Evolutionary conservation across 2,797 vertebrate species (phyloP), one percentile per base, ranked within the genome.

Genomic region (Coendou prehensilis): DNA sequence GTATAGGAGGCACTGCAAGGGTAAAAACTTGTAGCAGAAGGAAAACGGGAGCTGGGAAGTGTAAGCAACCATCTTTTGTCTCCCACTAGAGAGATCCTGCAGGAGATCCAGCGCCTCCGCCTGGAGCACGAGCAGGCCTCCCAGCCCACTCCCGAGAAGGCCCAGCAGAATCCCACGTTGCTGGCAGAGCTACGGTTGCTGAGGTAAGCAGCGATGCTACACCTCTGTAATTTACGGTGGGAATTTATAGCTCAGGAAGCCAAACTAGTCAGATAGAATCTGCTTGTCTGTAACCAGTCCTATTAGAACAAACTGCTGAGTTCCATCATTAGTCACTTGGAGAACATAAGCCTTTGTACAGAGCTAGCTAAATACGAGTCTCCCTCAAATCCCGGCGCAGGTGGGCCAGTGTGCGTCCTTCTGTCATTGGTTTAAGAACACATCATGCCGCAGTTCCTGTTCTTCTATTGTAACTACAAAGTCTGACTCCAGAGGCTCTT

Each of bases 61-160:
- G 2, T 23, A 2, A 0, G 8, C 47, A 57, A 61, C 87, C 45
- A 0, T 18, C 82, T 86, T 4, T 1, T 3, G 0, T 50, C 73
- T 0, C 22, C 69, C 76, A 73, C 47, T 45, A 99, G 99, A 92
- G 99, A 99, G 98, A 99, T 99, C 90, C 99, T 99, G 23, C 99
- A 99, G 94, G 99, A 99, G 98, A 99, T 99, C 82, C 99, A 99
- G 99, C 98, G 99, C 52, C 99, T 99, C 56, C 98, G 99, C 75
- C 98, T 99, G 98, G 99, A 99, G 90, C 99, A 99, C 0, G 99
- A 99, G 47, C 99, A 99, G 96, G 99, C 99, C 4, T 99, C 99
- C 5, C 99, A 99, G 97, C 99, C 99, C 37, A 99, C 99, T 3
- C 99, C 99, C 0, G 99, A 99, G 97, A 99, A 99, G 97, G 99